Evolutionary conservation across 2,888 invertebrate genomes (phyloP).

Genomic region (Drosophila robusta): DNA sequence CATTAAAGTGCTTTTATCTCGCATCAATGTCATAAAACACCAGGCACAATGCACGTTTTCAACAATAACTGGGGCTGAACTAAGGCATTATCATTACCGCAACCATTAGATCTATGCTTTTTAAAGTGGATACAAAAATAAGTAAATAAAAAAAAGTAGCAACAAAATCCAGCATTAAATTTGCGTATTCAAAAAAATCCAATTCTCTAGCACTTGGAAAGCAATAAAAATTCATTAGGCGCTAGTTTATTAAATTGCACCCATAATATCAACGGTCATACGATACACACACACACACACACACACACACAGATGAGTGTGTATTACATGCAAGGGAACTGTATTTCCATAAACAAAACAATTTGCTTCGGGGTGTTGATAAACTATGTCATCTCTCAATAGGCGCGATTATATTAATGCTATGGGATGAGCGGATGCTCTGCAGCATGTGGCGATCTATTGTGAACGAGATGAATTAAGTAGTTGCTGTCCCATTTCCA

Average conservation of each 20-base stretch:
- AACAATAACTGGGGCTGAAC: not conserved
- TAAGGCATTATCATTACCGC: conserved; percentile 9
- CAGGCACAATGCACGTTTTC: conserved; percentile 34
- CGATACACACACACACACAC: conserved; percentile 10
- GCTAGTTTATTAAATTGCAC: conserved; percentile 57
- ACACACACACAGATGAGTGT: not conserved
- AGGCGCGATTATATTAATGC: conserved; percentile 17
- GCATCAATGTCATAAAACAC: conserved; percentile 24
- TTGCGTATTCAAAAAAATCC: conserved; percentile 12
- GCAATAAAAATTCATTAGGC: conserved; percentile 52
- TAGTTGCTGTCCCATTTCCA: no score
- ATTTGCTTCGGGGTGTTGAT: conserved; percentile 30
- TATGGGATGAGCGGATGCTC: conserved; percentile 10
- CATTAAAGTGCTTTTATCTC: conserved; percentile 74
- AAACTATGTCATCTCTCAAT: conserved; percentile 48
- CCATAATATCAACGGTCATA: conserved; percentile 35
- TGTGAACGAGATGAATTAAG: no score
- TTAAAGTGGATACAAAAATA: not conserved
- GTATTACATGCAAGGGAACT: conserved; percentile 14
- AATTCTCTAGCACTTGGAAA: conserved; percentile 7
- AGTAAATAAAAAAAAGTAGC: not conserved
- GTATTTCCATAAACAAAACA: conserved; percentile 56
- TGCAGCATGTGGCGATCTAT: not conserved
- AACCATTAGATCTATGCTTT: conserved; percentile 10
- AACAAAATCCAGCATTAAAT: conserved; percentile 11